Conservation (phyloP, 1,140 invertebrate genomes). For the Vollenhovia emeryi region DNA sequence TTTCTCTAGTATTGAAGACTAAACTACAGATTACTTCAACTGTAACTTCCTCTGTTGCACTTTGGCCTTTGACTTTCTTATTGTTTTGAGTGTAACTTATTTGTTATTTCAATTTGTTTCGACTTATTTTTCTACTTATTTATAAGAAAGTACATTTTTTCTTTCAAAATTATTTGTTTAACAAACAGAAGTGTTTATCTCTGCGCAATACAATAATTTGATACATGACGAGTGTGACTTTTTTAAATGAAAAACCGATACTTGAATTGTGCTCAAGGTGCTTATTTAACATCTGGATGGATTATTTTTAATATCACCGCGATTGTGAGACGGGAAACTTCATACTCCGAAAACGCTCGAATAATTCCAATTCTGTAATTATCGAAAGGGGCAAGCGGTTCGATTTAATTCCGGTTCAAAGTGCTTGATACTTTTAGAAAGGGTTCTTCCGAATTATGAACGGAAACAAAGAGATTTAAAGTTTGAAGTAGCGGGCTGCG, state of each 20-base stretch:
- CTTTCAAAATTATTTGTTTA: neutral
- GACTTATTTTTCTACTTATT: too few relatives aligned
- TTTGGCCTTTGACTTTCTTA: too few relatives aligned
- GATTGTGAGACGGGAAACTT: neutral
- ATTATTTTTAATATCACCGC: neutral
- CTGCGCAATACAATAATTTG: neutral
- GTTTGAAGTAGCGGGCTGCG: slow-evolving; percentile 69
- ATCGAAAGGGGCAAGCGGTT: slow-evolving; percentile 65
- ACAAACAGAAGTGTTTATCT: neutral
- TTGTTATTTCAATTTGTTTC: too few relatives aligned
- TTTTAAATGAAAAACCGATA: neutral
- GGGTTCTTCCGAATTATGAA: slow-evolving; percentile 75
- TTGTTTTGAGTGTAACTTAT: too few relatives aligned
- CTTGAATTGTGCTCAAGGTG: neutral
- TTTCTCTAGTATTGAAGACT: too few relatives aligned
- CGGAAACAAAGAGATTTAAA: slow-evolving; percentile 79
- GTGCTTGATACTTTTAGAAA: slow-evolving; percentile 64
- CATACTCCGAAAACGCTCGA: slow-evolving; percentile 17
- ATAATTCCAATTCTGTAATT: slow-evolving; percentile 62
- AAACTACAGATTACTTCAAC: too few relatives aligned
- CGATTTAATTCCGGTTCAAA: slow-evolving; percentile 72
- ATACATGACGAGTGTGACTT: neutral
- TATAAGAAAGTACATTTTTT: neutral
- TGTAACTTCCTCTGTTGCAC: too few relatives aligned
- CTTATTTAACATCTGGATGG: neutral